Percentiles rank a stretch among this genome's conserved stretches.
These are phyloP conservation scores for Siniperca chuatsi DNA, from an alignment of 2,113 vertebrate species.

Conservation along the genomic window DNA sequence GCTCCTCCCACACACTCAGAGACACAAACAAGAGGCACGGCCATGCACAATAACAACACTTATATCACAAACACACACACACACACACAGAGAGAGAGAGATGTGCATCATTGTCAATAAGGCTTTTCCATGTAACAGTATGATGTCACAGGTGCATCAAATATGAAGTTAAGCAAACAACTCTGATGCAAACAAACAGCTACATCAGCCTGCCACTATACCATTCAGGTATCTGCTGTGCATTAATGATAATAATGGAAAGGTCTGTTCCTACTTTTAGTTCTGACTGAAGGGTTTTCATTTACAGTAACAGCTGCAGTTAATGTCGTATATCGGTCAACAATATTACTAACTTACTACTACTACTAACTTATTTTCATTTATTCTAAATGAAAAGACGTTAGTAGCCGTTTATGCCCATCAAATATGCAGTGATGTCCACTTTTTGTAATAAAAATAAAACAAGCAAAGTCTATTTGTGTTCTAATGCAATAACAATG, in stretches of 20 bases:
- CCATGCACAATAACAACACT: slow-evolving; percentile 13
- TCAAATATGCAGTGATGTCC: neutral
- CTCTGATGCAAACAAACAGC: neutral
- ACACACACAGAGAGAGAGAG: neutral
- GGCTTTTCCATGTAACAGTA: neutral
- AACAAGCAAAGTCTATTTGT: neutral
- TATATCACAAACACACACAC: neutral
- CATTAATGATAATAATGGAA: too few relatives aligned
- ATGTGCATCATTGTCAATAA: neutral
- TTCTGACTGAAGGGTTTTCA: neutral
- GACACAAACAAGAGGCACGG: slow-evolving; percentile 29
- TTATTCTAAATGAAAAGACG: neutral
- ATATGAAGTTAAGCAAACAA: neutral
- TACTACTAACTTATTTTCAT: neutral
- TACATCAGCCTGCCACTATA: neutral
- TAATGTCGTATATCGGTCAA: neutral
- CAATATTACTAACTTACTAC: neutral
- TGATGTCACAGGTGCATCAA: too few relatives aligned
- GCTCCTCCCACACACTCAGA: slow-evolving; percentile 60
- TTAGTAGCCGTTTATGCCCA: too few relatives aligned
- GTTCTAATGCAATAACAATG: neutral
- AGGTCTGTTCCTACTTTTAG: neutral
- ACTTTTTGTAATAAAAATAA: neutral
- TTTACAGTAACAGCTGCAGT: neutral
- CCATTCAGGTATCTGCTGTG: neutral